These are phyloP conservation scores for Lepus oiostolus DNA, from an alignment of 2,797 vertebrate species.

Conservation along the genomic window DNA sequence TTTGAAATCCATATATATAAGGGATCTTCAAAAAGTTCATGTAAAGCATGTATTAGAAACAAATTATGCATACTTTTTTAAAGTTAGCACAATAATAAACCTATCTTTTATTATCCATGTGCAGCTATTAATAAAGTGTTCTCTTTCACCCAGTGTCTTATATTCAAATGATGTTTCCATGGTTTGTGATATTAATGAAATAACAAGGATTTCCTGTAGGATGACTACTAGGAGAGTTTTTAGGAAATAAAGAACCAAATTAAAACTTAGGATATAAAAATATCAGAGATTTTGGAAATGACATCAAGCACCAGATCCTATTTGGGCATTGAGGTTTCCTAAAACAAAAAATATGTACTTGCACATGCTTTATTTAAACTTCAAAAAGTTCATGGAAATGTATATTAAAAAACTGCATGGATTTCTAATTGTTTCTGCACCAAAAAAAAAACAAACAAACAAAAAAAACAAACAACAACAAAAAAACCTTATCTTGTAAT, in stretches of 20 bases:
- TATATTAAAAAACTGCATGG: no score
- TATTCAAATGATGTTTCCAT: neutral
- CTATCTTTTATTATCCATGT: no score
- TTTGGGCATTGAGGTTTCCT: neutral
- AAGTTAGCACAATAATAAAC: no score
- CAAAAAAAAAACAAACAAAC: no score
- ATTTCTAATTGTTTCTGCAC: no score
- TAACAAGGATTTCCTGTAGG: neutral
- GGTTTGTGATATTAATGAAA: conserved; percentile 3
- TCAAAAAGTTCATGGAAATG: no score
- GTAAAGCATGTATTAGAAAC: no score
- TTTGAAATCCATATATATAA: no score
- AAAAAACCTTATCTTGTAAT: no score
- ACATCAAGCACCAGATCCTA: neutral
- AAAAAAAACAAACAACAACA: no score
- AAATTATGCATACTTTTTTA: no score
- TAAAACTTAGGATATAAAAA: neutral
- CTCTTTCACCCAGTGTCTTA: neutral
- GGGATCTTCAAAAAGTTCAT: no score
- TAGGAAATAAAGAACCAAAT: conserved; percentile 21
- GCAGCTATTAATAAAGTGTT: neutral
- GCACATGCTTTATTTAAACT: neutral
- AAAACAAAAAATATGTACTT: neutral
- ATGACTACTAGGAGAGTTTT: neutral
- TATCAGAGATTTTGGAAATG: neutral